These are phyloP conservation scores for Zoanthus solanderi DNA, from an alignment of 92 coral and sea anemone genomes.

Conservation along the genomic window DNA sequence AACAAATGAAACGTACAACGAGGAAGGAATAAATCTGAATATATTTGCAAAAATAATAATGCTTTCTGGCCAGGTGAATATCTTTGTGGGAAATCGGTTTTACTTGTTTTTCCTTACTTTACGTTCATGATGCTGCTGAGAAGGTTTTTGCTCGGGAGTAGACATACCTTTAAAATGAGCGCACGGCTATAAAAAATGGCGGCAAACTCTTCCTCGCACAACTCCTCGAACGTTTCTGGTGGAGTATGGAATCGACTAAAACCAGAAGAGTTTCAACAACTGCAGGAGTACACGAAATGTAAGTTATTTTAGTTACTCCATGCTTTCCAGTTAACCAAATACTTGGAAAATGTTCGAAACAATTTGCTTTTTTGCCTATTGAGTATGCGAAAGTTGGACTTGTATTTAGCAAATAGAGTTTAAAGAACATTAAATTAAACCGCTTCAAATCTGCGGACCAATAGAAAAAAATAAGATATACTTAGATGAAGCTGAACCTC, in stretches of 20 bases:
- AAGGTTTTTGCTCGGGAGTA: conserved; percentile 33
- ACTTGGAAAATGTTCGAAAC: conserved; percentile 37
- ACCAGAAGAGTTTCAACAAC: conserved; percentile 99
- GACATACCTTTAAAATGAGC: conserved; percentile 37
- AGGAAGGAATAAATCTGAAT: conserved; percentile 76
- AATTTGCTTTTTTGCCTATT: conserved; percentile 11
- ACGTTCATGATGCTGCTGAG: conserved; percentile 65
- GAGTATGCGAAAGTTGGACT: conserved; percentile 1
- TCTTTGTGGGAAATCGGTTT: conserved; percentile 70
- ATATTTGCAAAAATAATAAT: conserved; percentile 91
- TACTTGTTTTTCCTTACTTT: conserved; percentile 62
- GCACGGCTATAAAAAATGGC: conserved; percentile 70
- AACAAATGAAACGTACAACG: conserved; percentile 69
- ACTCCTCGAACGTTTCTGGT: conserved; percentile 74
- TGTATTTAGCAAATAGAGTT: conserved; percentile 13
- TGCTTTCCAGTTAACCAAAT: conserved; percentile 64
- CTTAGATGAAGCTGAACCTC: conserved; percentile 38
- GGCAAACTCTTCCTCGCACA: conserved; percentile 63
- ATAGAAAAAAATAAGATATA: conserved; percentile 35
- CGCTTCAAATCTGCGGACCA: conserved; percentile 38
- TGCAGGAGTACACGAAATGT: conserved; percentile 99
- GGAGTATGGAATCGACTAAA: conserved; percentile 99
- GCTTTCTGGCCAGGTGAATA: conserved; percentile 93
- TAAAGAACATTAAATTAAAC: conserved; percentile 7
- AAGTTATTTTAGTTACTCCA: conserved; percentile 68